phyloP scores from a whole-genome alignment of 2,888 invertebrate species.

The Anaspis maculata region DNA sequence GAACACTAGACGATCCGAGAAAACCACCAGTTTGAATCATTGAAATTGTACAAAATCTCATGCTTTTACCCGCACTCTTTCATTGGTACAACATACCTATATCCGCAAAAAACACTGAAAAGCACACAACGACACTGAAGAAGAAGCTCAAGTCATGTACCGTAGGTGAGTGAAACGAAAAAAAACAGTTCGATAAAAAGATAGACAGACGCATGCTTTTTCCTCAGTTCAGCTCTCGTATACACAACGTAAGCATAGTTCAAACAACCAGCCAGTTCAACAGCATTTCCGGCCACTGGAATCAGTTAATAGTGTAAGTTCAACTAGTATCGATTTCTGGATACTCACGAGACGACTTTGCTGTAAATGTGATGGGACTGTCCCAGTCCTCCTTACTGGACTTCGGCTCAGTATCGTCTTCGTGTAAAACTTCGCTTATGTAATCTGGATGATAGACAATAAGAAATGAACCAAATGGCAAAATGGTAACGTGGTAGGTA shows the following conservation, averaged over 20 bases:
- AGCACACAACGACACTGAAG: no score
- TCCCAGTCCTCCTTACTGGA: conserved; percentile 67
- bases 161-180: no score
- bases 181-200: no score
- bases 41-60: no score
- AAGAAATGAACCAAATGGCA: background rate
- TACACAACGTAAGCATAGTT: conserved; percentile 7
- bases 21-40: no score
- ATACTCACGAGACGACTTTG: conserved; percentile 78
- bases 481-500: no score
- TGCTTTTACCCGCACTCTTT: no score
- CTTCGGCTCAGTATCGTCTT: conserved; percentile 48
- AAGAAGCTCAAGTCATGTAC: no score
- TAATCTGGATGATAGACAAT: conserved; percentile 60
- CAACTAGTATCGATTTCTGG: conserved; percentile 1
- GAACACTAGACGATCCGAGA: no score
- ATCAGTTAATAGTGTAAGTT: background rate
- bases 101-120: no score
- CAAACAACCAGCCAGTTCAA: conserved; percentile 14
- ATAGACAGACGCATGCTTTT: conserved; percentile 12
- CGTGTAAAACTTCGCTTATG: conserved; percentile 75
- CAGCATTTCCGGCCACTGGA: conserved; percentile 10
- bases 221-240: conserved; percentile 9
- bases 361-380: conserved; percentile 84
- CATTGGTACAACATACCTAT: no score